phyloP scores from a whole-genome alignment of 1,140 invertebrate genomes.

The Calycopis cecrops region DNA sequence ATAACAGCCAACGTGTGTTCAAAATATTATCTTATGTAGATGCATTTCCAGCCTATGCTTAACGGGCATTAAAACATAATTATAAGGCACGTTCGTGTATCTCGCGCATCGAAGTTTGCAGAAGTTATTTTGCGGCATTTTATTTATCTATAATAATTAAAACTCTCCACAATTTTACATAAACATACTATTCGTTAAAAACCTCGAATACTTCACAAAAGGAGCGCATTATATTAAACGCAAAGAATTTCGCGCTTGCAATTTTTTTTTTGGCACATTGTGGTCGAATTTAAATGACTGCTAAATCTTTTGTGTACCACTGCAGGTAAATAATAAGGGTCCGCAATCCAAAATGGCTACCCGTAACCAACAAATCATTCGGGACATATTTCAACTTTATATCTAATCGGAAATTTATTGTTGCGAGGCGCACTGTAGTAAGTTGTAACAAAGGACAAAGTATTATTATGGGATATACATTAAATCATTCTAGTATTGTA shows the following conservation, averaged over 20 bases:
- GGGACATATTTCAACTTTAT: constrained; percentile 53
- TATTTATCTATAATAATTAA: too few species aligned
- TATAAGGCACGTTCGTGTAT: too few species aligned
- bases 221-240: constrained; percentile 42
- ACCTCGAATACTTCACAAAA: constrained; percentile 31
- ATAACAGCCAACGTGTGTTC: too few species aligned
- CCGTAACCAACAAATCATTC: constrained; percentile 52
- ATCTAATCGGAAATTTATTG: constrained; percentile 75
- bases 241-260: constrained; percentile 55
- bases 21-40: too few species aligned
- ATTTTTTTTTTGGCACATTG: constrained; percentile 51
- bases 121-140: too few species aligned
- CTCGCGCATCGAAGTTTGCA: too few species aligned
- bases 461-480: constrained; percentile 59
- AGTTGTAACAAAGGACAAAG: constrained; percentile 67
- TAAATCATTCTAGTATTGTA: constrained; percentile 55
- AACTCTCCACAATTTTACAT: too few species aligned
- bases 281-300: constrained; percentile 62
- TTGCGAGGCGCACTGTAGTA: constrained; percentile 54
- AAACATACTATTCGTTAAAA: too few species aligned
- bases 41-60: too few species aligned
- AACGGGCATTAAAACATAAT: too few species aligned
- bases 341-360: constrained; percentile 46
- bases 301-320: constrained; percentile 38
- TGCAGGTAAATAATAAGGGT: constrained; percentile 61